phyloP scores from a whole-genome alignment of 2,113 vertebrate genomes.

The Ifrita kowaldi region DNA sequence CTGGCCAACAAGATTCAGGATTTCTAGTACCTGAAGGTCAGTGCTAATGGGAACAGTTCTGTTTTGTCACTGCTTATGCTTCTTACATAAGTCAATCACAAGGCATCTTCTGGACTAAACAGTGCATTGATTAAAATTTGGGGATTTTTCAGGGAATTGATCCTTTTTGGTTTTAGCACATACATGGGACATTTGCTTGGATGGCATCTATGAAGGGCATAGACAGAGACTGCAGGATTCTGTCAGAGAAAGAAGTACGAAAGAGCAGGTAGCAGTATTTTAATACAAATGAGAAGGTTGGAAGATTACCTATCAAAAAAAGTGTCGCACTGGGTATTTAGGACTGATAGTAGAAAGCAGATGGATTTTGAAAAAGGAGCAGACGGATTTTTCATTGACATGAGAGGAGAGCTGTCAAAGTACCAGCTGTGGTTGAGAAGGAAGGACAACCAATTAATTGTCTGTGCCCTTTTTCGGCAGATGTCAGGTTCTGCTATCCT shows the following conservation, averaged over 20 bases:
- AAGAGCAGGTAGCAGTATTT: neutral
- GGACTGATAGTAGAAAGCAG: neutral
- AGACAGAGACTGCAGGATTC: neutral
- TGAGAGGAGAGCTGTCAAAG: slow-evolving; percentile 18
- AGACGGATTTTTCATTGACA: slow-evolving; percentile 11
- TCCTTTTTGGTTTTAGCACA: neutral
- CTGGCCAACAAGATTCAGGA: neutral
- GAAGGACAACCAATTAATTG: slow-evolving; percentile 28
- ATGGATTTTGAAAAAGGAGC: slow-evolving; percentile 15
- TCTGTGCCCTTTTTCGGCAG: neutral
- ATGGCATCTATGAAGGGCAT: neutral
- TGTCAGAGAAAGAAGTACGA: neutral
- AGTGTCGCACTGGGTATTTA: neutral
- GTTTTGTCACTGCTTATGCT: neutral
- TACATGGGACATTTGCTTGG: neutral
- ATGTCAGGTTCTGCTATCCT: neutral
- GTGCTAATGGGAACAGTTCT: neutral
- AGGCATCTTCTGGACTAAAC: neutral
- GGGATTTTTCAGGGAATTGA: neutral
- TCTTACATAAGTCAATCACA: neutral
- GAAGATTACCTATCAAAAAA: neutral
- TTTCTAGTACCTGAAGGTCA: neutral
- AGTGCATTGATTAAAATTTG: neutral
- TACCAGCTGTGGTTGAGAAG: slow-evolving; percentile 27
- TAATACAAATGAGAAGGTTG: neutral